Conservation (phyloP, 2,888 invertebrate species). For the Crepidodera aurea region DNA sequence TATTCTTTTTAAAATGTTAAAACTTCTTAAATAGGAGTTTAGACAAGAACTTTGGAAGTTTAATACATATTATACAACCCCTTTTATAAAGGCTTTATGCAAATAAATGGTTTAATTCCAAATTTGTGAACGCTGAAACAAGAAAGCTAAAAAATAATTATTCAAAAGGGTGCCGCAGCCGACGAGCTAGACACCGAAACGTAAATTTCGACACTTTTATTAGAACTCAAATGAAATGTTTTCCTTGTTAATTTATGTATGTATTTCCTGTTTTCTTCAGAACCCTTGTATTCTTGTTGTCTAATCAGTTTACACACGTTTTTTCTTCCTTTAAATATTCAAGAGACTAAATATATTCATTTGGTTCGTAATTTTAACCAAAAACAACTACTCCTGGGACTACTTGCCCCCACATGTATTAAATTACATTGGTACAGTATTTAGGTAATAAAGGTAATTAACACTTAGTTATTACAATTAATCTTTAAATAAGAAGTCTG, state of each 20-base stretch:
- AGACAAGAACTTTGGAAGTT: constrained; percentile 40
- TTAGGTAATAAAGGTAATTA: no score
- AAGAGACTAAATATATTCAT: no score
- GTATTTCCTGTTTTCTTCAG: background rate
- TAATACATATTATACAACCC: constrained; percentile 42
- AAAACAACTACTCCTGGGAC: no score
- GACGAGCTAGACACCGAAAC: constrained; percentile 21
- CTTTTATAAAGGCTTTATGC: constrained; percentile 45
- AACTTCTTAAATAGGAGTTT: constrained; percentile 40
- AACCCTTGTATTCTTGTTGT: background rate
- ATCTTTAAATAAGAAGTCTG: no score
- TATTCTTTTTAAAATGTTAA: constrained; percentile 37
- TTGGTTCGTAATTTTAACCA: no score
- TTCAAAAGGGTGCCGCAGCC: constrained; percentile 40
- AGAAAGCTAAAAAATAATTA: constrained; percentile 46
- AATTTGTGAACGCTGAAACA: constrained; percentile 44
- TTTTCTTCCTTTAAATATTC: no score
- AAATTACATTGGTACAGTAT: no score
- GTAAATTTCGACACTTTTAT: constrained; percentile 16
- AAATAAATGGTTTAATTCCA: constrained; percentile 48
- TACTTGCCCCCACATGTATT: no score
- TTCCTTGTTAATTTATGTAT: background rate
- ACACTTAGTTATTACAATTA: no score
- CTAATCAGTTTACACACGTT: background rate
- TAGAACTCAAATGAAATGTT: background rate